Evolutionary conservation across 2,797 vertebrate genomes (phyloP).

Genomic region (Pteronotus mesoamericanus): DNA sequence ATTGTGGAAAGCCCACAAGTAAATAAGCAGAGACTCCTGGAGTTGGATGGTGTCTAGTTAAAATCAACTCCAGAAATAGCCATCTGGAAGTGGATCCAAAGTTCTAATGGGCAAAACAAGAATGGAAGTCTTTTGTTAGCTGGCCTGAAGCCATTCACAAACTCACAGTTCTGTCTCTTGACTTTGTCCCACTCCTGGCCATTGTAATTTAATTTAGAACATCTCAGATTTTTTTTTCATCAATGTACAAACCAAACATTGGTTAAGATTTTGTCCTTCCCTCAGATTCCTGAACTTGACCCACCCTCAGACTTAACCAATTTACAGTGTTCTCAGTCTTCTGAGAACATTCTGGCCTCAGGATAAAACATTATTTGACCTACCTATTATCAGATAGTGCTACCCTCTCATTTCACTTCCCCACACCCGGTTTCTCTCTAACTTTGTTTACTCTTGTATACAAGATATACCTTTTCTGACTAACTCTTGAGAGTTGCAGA

Average conservation of each 20-base stretch:
- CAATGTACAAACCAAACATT: background rate
- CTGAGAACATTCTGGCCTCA: background rate
- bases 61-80: background rate
- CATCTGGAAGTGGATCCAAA: background rate
- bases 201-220: background rate
- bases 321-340: background rate
- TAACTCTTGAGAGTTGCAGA: background rate
- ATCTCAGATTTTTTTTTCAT: background rate
- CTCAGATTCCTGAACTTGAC: background rate
- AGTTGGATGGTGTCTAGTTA: background rate
- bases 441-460: background rate
- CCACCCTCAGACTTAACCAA: background rate
- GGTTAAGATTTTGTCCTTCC: background rate
- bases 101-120: background rate
- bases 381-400: background rate
- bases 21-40: background rate
- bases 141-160: background rate
- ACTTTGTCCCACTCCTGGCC: background rate
- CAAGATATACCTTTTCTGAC: background rate
- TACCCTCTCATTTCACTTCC: background rate
- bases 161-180: background rate
- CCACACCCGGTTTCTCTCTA: background rate
- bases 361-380: background rate
- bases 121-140: background rate
- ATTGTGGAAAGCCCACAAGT: background rate